Conservation (phyloP, 2,113 vertebrate species). For the Rhinoderma darwinii region DNA sequence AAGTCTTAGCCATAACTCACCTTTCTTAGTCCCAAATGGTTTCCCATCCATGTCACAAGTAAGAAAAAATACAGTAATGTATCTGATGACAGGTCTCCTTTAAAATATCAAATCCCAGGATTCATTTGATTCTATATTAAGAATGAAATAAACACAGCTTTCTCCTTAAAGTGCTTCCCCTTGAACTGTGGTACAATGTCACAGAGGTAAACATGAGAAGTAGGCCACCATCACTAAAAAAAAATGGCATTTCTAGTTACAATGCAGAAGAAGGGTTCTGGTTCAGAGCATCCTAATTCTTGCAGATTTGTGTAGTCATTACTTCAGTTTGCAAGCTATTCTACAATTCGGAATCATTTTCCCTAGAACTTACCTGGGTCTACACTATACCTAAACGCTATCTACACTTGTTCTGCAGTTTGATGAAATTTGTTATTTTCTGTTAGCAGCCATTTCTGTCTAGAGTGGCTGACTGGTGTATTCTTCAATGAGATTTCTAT, state of each 20-base stretch:
- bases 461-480: too few species aligned
- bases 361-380: too few species aligned
- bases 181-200: background rate
- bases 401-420: too few species aligned
- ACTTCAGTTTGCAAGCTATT: background rate
- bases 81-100: conserved; percentile 8
- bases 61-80: background rate
- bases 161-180: background rate
- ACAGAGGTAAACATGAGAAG: background rate
- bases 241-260: background rate
- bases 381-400: too few species aligned
- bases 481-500: too few species aligned
- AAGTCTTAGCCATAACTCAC: background rate
- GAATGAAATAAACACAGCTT: background rate
- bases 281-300: background rate
- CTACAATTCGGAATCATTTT: too few species aligned
- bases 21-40: background rate
- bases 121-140: background rate
- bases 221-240: background rate
- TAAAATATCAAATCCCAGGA: background rate
- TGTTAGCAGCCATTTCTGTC: too few species aligned
- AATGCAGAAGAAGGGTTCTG: background rate
- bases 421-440: too few species aligned
- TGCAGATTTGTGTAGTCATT: background rate
- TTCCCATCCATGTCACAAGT: background rate